Evolutionary conservation across 2,113 vertebrate genomes (phyloP), one percentile per base, ranked within the genome.

Genomic region (Rostratula benghalensis): DNA sequence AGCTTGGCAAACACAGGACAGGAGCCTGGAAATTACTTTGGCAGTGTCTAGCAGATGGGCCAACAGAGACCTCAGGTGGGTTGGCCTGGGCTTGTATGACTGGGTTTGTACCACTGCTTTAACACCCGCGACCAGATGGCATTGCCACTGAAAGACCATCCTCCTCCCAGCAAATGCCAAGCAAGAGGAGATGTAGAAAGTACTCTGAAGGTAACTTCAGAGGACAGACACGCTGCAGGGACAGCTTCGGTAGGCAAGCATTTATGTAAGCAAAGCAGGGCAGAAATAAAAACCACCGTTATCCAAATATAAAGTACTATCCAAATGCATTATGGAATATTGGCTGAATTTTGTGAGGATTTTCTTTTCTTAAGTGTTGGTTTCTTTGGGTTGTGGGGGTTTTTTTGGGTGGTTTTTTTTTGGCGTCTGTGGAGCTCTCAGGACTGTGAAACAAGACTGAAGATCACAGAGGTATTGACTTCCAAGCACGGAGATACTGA

Each of bases 11-110:
- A 67, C 35, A 73, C 13, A 64, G 7, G 7, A 90, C 46, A 68
- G 17, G 33, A 93, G 89, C 68, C 48, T 84, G 65, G 63, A 94
- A 94, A 89, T 69, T 54, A 83, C 59, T 92, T 83, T 96, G 90
- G 85, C 67, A 75, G 51, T 53, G 60, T 27, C 59, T 22, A 12
- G 64, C 51, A 65, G 50, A 63, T 7, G 56, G 91, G 65, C 69
- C 77, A 89, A 3, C 14, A 10, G 87, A 89, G 69, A 87, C 33
- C 41, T 88, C 41, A 63, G 85, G 22, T 25, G 50, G 87, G 65
- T 53, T 70, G 77, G 43, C 46, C 94, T 71, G 82, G 88, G 83
- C 70, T 95, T 73, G 23, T 18, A 48, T 23, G 51, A 35, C 81
- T 45, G 77, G 71, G 78, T 69, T 90, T 92, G 61, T 88, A 89